phyloP scores from a whole-genome alignment of 2,797 vertebrate genomes.

The Cichlasoma orientale region DNA sequence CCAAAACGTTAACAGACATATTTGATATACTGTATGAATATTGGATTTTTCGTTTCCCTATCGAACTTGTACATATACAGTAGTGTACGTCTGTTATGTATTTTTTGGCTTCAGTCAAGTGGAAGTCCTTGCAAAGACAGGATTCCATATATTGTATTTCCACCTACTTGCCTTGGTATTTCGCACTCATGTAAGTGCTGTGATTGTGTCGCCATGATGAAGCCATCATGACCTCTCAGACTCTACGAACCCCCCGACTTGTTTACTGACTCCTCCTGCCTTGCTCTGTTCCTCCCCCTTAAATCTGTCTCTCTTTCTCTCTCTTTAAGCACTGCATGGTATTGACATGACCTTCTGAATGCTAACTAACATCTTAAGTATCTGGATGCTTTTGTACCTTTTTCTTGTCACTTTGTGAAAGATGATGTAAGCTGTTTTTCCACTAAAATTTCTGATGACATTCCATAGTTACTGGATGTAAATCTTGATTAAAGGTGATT shows the following conservation, averaged over 20 bases:
- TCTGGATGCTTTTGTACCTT: slow-evolving; percentile 70
- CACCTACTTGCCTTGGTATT: slow-evolving; percentile 77
- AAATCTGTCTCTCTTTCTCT: slow-evolving; percentile 33
- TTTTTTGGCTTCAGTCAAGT: slow-evolving; percentile 62
- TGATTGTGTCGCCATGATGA: slow-evolving; percentile 63
- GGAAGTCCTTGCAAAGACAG: slow-evolving; percentile 37
- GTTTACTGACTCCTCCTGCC: slow-evolving; percentile 56
- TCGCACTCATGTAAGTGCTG: slow-evolving; percentile 65
- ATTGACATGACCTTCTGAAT: slow-evolving; percentile 69
- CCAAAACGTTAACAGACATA: slow-evolving; percentile 73
- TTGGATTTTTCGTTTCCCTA: slow-evolving; percentile 34
- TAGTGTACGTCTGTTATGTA: slow-evolving; percentile 46
- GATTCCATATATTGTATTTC: slow-evolving; percentile 61
- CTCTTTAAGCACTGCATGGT: slow-evolving; percentile 75
- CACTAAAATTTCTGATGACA: slow-evolving; percentile 59
- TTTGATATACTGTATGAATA: slow-evolving; percentile 68
- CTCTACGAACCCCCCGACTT: slow-evolving; percentile 20
- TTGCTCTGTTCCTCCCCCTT: slow-evolving; percentile 48
- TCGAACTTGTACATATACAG: slow-evolving; percentile 52
- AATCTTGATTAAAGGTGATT: slow-evolving; percentile 72
- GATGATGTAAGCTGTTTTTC: slow-evolving; percentile 60
- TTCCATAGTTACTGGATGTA: slow-evolving; percentile 71
- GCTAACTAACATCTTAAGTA: slow-evolving; percentile 65
- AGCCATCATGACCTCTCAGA: slow-evolving; percentile 58
- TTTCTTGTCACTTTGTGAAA: slow-evolving; percentile 51